phyloP scores from a whole-genome alignment of 1,140 invertebrate species.

The Rhopalosiphum maidis region DNA sequence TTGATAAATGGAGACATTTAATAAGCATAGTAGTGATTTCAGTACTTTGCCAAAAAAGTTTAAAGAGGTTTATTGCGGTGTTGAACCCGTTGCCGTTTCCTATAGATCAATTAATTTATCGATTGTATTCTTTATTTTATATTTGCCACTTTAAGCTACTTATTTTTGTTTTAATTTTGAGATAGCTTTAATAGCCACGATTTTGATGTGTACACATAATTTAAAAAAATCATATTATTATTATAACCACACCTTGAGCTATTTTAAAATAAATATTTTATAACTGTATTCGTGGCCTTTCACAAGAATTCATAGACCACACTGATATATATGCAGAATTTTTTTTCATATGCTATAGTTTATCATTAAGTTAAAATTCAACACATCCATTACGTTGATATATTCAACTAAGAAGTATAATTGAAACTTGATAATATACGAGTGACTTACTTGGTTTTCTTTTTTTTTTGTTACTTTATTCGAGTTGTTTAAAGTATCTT shows the following conservation, averaged over 20 bases:
- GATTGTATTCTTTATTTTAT: no score
- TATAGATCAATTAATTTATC: background rate
- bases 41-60: background rate
- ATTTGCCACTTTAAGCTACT: no score
- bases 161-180: no score
- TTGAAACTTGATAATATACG: background rate
- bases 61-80: background rate
- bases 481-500: background rate
- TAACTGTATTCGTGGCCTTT: no score
- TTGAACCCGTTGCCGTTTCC: background rate
- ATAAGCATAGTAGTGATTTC: background rate
- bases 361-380: background rate
- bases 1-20: background rate
- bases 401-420: background rate
- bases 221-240: no score
- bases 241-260: no score
- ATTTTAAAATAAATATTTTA: no score
- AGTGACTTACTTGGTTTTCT: background rate
- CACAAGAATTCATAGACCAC: no score
- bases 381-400: background rate
- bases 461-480: background rate
- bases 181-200: no score
- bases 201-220: no score
- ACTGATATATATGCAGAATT: no score
- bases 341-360: no score